A percentile compares a stretch with the other conserved stretches of the same genome.
These are phyloP conservation scores for Apodemia hepburni DNA, from an alignment of 2,888 invertebrate genomes.

Conservation along the genomic window DNA sequence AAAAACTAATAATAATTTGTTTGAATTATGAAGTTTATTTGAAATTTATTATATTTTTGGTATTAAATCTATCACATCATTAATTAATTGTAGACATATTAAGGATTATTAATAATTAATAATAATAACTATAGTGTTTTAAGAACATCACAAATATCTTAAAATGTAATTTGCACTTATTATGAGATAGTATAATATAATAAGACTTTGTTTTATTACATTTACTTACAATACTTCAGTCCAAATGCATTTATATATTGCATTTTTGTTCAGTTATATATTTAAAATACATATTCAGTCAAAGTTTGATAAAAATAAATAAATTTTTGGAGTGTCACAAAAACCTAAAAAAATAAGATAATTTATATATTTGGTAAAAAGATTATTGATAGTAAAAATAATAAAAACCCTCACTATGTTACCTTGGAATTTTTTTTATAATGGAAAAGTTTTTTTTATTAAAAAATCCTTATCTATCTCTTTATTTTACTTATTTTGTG, in stretches of 20 bases:
- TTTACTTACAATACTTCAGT: neutral
- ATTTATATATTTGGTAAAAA: neutral
- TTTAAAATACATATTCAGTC: no score
- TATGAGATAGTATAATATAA: neutral
- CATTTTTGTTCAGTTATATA: neutral
- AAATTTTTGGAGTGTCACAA: neutral
- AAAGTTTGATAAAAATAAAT: no score
- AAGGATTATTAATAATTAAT: no score
- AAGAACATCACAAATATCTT: constrained; percentile 31
- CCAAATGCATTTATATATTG: neutral
- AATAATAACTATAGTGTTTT: constrained; percentile 30
- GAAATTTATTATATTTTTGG: constrained; percentile 20
- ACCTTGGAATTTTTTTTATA: neutral
- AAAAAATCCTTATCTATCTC: no score
- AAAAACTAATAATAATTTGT: no score
- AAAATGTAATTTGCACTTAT: constrained; percentile 7
- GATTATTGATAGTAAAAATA: neutral
- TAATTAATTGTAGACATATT: neutral
- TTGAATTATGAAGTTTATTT: constrained; percentile 1
- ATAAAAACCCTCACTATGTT: constrained; percentile 1
- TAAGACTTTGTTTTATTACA: constrained; percentile 8
- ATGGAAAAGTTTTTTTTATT: no score
- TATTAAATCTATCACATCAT: constrained; percentile 14
- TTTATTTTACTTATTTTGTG: neutral
- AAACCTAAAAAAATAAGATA: neutral